phyloP scores from a whole-genome alignment of 2,888 invertebrate species.

The Zootermopsis nevadensis region DNA sequence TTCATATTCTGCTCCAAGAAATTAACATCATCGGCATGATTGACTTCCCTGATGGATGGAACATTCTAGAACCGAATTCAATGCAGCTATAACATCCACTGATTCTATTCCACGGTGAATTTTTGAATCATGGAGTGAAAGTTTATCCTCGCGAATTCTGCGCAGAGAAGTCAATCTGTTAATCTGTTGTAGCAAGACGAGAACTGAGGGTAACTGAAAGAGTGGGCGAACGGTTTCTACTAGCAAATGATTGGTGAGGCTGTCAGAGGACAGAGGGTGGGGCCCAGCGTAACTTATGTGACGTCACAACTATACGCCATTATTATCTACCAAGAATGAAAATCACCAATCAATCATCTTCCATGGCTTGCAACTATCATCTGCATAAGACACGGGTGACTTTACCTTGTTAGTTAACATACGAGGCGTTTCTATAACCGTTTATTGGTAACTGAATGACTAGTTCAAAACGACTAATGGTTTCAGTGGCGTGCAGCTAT shows the following conservation, averaged over 20 bases:
- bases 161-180: no score
- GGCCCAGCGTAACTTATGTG: slow-evolving; percentile 32
- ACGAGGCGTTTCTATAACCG: background rate
- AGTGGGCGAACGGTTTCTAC: slow-evolving; percentile 35
- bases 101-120: no score
- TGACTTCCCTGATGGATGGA: no score
- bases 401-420: slow-evolving; percentile 5
- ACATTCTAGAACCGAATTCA: no score
- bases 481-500: slow-evolving; percentile 18
- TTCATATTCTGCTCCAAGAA: no score
- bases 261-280: slow-evolving; percentile 40
- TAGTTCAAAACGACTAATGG: background rate
- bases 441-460: slow-evolving; percentile 16
- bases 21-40: no score
- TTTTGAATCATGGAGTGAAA: no score
- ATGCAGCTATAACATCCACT: no score
- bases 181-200: background rate
- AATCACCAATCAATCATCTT: slow-evolving; percentile 38
- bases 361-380: slow-evolving; percentile 17
- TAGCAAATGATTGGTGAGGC: slow-evolving; percentile 39
- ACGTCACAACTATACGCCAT: slow-evolving; percentile 36
- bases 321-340: slow-evolving; percentile 35
- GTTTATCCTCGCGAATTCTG: no score
- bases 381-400: slow-evolving; percentile 4
- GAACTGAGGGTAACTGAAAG: slow-evolving; percentile 5